These are phyloP conservation scores for Verasper variegatus DNA, from an alignment of 2,113 vertebrate species.

Conservation along the genomic window DNA sequence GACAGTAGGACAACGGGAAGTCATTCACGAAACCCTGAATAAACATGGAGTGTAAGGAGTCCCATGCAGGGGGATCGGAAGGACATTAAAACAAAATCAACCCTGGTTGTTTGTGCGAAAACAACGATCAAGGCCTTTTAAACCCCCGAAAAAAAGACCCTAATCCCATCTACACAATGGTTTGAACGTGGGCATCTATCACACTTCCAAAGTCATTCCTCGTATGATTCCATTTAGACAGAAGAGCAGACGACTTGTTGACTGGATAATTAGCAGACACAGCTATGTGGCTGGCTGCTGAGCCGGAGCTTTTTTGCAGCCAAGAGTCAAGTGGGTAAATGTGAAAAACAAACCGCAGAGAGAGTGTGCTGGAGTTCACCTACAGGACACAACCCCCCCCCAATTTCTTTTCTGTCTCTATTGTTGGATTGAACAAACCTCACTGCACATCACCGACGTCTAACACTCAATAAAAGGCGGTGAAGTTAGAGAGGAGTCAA, in stretches of 20 bases:
- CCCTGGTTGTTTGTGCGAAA: too few species aligned
- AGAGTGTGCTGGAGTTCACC: constrained; percentile 68
- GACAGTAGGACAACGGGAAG: constrained; percentile 36
- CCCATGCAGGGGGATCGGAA: neutral
- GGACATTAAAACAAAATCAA: too few species aligned
- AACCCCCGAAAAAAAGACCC: too few species aligned
- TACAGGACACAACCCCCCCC: constrained; percentile 15
- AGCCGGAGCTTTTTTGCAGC: constrained; percentile 51
- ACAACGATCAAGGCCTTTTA: neutral
- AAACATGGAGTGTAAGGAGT: constrained; percentile 29
- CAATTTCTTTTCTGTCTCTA: constrained; percentile 1
- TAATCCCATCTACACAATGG: neutral
- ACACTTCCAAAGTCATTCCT: constrained; percentile 21
- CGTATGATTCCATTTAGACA: constrained; percentile 42
- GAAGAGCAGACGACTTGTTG: constrained; percentile 39
- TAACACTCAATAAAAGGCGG: neutral
- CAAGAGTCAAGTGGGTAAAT: constrained; percentile 64
- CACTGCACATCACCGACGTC: neutral
- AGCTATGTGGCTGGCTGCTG: constrained; percentile 49
- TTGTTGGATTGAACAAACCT: constrained; percentile 14
- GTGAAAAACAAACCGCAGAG: constrained; percentile 60
- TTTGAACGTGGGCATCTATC: neutral
- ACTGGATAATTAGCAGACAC: constrained; percentile 29
- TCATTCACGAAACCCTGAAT: constrained; percentile 30
- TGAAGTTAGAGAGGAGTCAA: constrained; percentile 4